These are phyloP conservation scores for Heliconius hewitsoni DNA, from an alignment of 1,140 invertebrate genomes.

Conservation along the genomic window DNA sequence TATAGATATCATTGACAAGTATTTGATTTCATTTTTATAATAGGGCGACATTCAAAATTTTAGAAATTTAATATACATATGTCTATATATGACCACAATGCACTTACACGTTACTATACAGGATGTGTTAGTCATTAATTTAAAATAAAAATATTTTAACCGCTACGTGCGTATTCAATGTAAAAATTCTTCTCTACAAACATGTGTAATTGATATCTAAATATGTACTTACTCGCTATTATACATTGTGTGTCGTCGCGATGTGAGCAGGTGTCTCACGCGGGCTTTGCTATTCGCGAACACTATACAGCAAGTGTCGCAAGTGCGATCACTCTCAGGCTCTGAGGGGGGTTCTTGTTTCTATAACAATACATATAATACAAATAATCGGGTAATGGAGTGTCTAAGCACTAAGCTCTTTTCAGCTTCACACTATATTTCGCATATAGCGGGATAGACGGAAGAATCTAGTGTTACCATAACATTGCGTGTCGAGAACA, in stretches of 20 bases:
- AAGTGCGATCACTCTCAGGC: conserved; percentile 37
- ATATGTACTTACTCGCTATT: conserved; percentile 33
- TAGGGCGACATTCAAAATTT: too few relatives aligned
- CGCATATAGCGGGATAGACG: neutral
- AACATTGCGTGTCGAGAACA: neutral
- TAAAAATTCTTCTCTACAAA: too few relatives aligned
- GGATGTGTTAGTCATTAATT: too few relatives aligned
- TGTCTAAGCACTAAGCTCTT: neutral
- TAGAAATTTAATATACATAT: too few relatives aligned
- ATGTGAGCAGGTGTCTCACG: conserved; percentile 53
- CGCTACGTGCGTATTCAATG: too few relatives aligned
- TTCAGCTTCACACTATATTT: neutral
- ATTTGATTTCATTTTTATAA: too few relatives aligned
- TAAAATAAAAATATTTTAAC: too few relatives aligned
- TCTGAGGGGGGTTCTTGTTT: neutral
- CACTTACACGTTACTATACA: too few relatives aligned
- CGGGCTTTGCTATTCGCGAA: conserved; percentile 52
- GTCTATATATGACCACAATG: too few relatives aligned
- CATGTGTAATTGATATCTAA: too few relatives aligned
- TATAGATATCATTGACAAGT: too few relatives aligned
- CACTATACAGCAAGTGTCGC: conserved; percentile 53
- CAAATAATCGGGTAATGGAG: neutral
- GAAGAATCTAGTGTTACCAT: neutral
- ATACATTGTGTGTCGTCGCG: conserved; percentile 43
- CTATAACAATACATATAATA: neutral